Evolutionary conservation across 2,888 invertebrate genomes (phyloP).

Genomic region (Epinotia ramella): DNA sequence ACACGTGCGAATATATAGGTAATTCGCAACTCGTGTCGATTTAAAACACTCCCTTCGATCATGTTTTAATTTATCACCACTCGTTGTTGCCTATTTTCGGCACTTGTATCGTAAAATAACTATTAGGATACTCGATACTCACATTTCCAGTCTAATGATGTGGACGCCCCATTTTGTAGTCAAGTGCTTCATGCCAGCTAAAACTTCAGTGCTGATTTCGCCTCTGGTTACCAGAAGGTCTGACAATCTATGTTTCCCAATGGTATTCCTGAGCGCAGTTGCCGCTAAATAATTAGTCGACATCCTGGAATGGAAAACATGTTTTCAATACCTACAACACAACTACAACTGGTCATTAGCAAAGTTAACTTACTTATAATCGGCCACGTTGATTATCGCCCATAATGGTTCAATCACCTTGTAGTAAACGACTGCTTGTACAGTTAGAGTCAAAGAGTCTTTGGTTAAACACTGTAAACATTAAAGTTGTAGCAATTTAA

Average conservation of each 20-base stretch:
- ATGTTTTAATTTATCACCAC: too few relatives aligned
- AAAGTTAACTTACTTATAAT: slow-evolving; percentile 60
- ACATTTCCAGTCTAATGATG: slow-evolving; percentile 96
- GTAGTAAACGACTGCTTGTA: slow-evolving; percentile 94
- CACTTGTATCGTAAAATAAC: too few relatives aligned
- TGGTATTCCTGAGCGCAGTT: slow-evolving; percentile 92
- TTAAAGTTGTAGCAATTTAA: neutral
- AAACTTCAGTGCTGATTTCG: slow-evolving; percentile 92
- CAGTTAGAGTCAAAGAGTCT: slow-evolving; percentile 95
- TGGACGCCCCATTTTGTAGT: slow-evolving; percentile 95
- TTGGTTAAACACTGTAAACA: slow-evolving; percentile 72
- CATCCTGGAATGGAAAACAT: slow-evolving; percentile 81
- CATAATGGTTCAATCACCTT: slow-evolving; percentile 89
- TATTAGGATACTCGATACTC: slow-evolving; percentile 65
- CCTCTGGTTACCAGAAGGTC: slow-evolving; percentile 95
- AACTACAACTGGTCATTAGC: too few relatives aligned
- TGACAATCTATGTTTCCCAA: slow-evolving; percentile 94
- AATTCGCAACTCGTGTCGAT: too few relatives aligned
- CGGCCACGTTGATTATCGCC: slow-evolving; percentile 83
- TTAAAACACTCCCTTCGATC: too few relatives aligned
- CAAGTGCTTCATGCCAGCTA: slow-evolving; percentile 89
- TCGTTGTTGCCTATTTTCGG: too few relatives aligned
- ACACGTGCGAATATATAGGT: too few relatives aligned
- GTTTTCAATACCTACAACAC: too few relatives aligned
- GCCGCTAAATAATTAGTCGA: slow-evolving; percentile 91